Evolutionary conservation across 2,113 vertebrate species (phyloP).

Genomic region (Mastomys coucha): DNA sequence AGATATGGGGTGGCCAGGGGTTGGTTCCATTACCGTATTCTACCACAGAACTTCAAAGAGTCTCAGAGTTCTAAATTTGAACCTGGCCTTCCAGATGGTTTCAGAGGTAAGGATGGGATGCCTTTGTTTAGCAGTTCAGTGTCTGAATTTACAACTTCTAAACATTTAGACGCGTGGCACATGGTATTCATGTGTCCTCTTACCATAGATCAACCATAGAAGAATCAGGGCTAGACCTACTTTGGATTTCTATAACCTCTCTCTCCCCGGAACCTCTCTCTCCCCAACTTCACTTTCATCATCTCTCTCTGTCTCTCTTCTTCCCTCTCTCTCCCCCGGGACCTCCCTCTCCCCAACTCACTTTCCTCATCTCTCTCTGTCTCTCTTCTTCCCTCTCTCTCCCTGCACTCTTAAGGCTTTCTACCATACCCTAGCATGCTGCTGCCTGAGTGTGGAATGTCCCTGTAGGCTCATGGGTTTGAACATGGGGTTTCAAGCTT

Average conservation of each 20-base stretch:
- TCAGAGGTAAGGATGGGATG: background rate
- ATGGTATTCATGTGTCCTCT: background rate
- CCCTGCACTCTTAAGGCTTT: background rate
- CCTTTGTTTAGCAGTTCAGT: background rate
- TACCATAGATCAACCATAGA: background rate
- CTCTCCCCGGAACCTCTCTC: background rate
- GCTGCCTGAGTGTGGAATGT: background rate
- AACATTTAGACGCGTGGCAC: background rate
- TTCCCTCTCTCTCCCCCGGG: background rate
- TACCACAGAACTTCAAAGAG: background rate
- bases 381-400: background rate
- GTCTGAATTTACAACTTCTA: background rate
- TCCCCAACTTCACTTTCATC: background rate
- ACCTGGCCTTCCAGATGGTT: background rate
- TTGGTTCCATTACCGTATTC: background rate
- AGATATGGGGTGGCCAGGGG: background rate
- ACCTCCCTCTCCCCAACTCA: background rate
- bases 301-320: background rate
- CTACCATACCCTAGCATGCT: background rate
- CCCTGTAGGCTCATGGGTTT: background rate
- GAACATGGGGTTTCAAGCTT: background rate
- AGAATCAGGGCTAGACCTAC: background rate
- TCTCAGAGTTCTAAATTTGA: background rate
- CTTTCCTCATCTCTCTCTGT: background rate
- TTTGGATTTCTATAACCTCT: background rate